Conservation (phyloP, 2,888 invertebrate genomes). For the Thelaira solivaga region DNA sequence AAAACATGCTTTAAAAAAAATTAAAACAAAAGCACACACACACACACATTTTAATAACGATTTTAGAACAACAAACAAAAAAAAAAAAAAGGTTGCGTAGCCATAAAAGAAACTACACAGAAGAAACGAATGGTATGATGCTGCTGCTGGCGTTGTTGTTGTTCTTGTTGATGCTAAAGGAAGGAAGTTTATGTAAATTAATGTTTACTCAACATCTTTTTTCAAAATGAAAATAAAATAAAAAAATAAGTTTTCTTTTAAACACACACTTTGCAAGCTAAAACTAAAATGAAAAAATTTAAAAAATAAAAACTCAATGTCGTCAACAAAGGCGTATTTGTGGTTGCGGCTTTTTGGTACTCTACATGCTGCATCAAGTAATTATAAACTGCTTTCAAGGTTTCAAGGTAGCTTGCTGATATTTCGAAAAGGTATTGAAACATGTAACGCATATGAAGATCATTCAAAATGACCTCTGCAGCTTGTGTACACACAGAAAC, state of each 20-base stretch:
- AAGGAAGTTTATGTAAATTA: conserved; percentile 78
- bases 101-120: conserved; percentile 4
- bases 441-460: no score
- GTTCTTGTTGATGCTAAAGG: conserved; percentile 56
- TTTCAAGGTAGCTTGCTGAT: no score
- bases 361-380: conserved; percentile 1
- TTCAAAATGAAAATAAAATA: conserved; percentile 54
- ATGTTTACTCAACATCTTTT: conserved; percentile 77
- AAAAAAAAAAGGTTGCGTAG: conserved; percentile 14
- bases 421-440: no score
- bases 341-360: conserved; percentile 49
- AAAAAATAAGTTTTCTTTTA: conserved; percentile 51
- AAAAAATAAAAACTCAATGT: conserved; percentile 22
- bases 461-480: no score
- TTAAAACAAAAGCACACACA: no score
- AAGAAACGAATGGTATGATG: neutral
- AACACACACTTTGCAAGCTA: neutral
- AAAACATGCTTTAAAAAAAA: conserved; percentile 73
- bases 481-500: no score
- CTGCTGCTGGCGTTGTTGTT: conserved; percentile 13
- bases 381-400: no score
- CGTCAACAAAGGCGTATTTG: conserved; percentile 51
- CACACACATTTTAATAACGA: conserved; percentile 73
- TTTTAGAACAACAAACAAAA: conserved; percentile 57
- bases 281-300: conserved; percentile 17